Conservation (phyloP, 2,888 invertebrate genomes). For the Chorisops tibialis region DNA sequence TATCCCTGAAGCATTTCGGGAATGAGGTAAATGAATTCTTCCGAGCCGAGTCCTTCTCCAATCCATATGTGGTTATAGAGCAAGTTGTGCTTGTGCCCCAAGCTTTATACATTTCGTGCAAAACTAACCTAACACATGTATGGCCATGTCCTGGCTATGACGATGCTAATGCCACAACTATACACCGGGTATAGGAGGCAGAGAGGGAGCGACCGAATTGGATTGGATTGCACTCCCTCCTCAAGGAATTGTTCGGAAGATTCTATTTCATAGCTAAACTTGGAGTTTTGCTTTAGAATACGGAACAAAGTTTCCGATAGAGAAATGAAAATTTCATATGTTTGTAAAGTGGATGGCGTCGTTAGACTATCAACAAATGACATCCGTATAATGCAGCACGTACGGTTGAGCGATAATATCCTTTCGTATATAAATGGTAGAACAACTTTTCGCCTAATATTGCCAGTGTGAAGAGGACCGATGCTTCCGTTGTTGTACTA, state of each 20-base stretch:
- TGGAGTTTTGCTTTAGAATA: neutral
- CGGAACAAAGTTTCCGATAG: conserved; percentile 1
- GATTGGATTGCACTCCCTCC: conserved; percentile 4
- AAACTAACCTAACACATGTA: conserved; percentile 34
- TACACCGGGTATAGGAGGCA: too few relatives aligned
- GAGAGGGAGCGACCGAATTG: neutral
- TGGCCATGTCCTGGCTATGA: conserved; percentile 27
- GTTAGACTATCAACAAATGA: conserved; percentile 15
- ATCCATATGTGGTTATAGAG: conserved; percentile 16
- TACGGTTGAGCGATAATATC: too few relatives aligned
- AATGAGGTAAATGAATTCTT: neutral
- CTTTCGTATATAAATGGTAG: too few relatives aligned
- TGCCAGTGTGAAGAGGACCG: too few relatives aligned
- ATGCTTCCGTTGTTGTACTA: too few relatives aligned
- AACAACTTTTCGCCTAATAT: too few relatives aligned
- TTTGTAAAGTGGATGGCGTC: neutral
- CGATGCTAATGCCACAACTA: conserved; percentile 16
- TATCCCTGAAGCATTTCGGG: conserved; percentile 8
- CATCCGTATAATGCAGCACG: neutral
- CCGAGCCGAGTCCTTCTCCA: neutral
- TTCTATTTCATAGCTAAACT: neutral
- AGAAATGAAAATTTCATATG: conserved; percentile 22
- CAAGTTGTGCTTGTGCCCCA: conserved; percentile 25
- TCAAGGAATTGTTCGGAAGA: conserved; percentile 9
- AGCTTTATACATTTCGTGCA: conserved; percentile 24